Percentiles rank a stretch among this genome's conserved stretches.
Conservation (phyloP, 2,113 vertebrate species). For the Alces alces region DNA sequence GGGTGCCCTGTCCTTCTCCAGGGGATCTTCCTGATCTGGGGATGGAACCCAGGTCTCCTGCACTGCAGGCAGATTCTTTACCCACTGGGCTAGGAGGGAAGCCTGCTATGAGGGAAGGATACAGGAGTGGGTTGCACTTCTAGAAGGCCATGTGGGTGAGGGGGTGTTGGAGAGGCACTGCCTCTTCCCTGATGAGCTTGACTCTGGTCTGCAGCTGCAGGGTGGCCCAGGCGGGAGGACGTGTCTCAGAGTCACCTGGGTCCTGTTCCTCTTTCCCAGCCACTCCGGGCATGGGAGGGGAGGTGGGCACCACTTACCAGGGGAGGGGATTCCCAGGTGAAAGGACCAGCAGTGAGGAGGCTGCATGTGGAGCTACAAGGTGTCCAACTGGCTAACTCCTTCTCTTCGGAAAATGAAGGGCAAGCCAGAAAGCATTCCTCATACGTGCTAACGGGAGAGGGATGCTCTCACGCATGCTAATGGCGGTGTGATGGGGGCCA, state of each 20-base stretch:
- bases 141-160: background rate
- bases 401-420: background rate
- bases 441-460: background rate
- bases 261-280: background rate
- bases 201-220: background rate
- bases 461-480: background rate
- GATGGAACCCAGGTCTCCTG: background rate
- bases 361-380: accelerated
- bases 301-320: background rate
- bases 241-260: accelerated
- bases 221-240: background rate
- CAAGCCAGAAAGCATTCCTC: background rate
- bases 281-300: accelerated
- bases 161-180: background rate
- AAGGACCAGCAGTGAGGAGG: too few species aligned
- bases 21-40: background rate
- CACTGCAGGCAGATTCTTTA: background rate
- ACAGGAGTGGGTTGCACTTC: background rate
- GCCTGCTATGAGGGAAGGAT: background rate
- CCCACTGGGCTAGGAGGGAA: background rate
- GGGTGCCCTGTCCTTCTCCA: background rate
- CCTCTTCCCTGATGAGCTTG: background rate
- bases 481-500: background rate
- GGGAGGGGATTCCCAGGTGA: background rate
- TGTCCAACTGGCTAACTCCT: background rate